Evolutionary conservation across 1,140 invertebrate species (phyloP), one percentile per base, ranked within the genome.

Genomic region (Bombus breviceps): DNA sequence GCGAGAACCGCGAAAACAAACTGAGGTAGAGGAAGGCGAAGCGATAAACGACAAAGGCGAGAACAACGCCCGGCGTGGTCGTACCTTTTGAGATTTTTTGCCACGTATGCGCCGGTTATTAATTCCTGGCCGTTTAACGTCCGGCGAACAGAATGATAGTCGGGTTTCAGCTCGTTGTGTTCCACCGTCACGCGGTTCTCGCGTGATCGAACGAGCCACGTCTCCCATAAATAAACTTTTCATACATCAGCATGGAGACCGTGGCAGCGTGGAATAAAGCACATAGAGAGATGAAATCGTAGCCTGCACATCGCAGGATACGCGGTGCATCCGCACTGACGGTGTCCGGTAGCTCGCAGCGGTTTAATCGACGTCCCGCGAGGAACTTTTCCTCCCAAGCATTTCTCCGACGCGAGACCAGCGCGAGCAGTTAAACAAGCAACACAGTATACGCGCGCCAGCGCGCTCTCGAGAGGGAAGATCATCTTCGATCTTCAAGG

Each of bases 141-240:
- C 69, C 66, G 57, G 32, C 85, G 57, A 87, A 86, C 41, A 78
- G 84, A 83, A 69, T 79, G 74, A 75, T 85, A 89, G 81, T 89
- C 81, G 85, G 74, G 85, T 87, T 89, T 89, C 85, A 87, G 66
- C 77, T 69, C 47, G 76, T 62, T 59, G 81, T 75, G 81, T 84
- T 87, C 81, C 62, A 69, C 77, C 80, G 77, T 89, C 76, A 64
- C 41, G 76, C 76, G 81, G 80, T 62, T 53, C 77, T 83, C 57
- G 83, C 89, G 83, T 90, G 80, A 90, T 90, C 89, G 86, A 88
- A 90, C 80, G 83, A 86, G 79, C 68, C 87, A 71, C 85, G 88
- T 90, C 89, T 72, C 76, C 77, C 68, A 88, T 90, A 90, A 90
- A 90, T 90, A 90, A 90, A 90, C 88, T 90, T 90, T 90, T 90